These are phyloP conservation scores for Terrapene triunguis DNA, from an alignment of 2,113 vertebrate genomes.

Conservation along the genomic window DNA sequence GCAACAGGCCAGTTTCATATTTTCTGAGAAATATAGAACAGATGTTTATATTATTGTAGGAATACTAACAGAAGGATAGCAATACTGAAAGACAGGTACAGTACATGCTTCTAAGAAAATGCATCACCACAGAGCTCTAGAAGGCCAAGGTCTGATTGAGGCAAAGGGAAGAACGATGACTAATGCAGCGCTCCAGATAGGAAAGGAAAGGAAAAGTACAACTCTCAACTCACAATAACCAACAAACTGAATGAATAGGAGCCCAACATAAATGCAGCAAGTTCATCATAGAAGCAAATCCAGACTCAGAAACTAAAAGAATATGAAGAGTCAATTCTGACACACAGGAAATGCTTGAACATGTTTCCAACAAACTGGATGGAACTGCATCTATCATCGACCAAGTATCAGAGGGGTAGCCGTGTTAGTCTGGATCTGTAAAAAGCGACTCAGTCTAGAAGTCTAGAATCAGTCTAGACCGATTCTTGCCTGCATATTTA, in stretches of 20 bases:
- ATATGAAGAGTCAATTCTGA: background rate
- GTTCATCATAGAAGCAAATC: background rate
- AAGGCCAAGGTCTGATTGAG: background rate
- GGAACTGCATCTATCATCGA: background rate
- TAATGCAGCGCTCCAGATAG: background rate
- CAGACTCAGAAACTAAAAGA: background rate
- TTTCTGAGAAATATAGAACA: background rate
- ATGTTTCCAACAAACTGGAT: background rate
- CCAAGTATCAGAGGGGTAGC: too few species aligned
- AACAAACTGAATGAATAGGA: background rate
- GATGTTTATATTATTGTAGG: background rate
- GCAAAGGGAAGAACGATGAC: fast-evolving
- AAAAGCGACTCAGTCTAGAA: too few species aligned
- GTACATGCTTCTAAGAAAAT: background rate
- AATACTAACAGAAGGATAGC: background rate
- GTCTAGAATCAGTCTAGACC: too few species aligned
- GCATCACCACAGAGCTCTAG: background rate
- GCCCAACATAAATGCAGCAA: fast-evolving
- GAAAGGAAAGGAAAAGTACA: background rate
- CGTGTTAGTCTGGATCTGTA: too few species aligned
- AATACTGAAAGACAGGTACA: background rate
- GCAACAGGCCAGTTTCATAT: background rate
- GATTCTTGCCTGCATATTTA: too few species aligned
- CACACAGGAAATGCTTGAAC: background rate
- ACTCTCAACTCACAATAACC: fast-evolving